A percentile compares a stretch with the other conserved stretches of the same genome.
Evolutionary conservation across 2,888 invertebrate species (phyloP).

Genomic region (Drosophila anomelani): DNA sequence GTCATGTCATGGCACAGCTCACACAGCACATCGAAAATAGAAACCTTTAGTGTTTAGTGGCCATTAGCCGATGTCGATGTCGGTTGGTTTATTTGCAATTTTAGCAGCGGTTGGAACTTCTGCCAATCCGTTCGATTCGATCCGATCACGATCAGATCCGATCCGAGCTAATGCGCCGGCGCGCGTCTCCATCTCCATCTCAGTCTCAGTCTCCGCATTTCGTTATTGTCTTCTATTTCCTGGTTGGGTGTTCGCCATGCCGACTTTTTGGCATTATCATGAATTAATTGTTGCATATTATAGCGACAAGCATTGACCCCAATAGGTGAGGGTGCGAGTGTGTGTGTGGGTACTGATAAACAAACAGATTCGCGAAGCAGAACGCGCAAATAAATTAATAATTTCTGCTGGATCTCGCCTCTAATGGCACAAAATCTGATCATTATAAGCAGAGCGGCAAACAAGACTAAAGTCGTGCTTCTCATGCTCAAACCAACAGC

Average conservation of each 20-base stretch:
- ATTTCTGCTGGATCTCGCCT: conserved; percentile 13
- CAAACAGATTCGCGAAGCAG: conserved; percentile 39
- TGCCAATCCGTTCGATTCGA: conserved; percentile 41
- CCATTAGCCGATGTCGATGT: conserved; percentile 46
- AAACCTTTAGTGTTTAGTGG: conserved; percentile 54
- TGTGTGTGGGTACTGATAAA: conserved; percentile 32
- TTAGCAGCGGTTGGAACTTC: conserved; percentile 56
- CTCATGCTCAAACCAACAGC: not conserved
- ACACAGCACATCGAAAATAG: conserved; percentile 54
- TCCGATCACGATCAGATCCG: conserved; percentile 33
- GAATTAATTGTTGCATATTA: conserved; percentile 58
- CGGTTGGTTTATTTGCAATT: conserved; percentile 63
- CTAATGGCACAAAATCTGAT: conserved; percentile 19
- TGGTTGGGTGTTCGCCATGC: conserved; percentile 61
- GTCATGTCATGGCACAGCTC: conserved; percentile 57
- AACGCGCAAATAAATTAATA: conserved; percentile 31
- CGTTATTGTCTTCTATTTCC: conserved; percentile 68
- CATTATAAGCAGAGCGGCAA: conserved; percentile 19
- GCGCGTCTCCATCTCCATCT: conserved; percentile 30
- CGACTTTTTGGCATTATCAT: conserved; percentile 55
- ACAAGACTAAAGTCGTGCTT: conserved; percentile 3
- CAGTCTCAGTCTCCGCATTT: conserved; percentile 43
- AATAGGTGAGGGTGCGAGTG: conserved; percentile 40
- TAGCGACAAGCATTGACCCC: conserved; percentile 67
- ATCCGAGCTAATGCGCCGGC: conserved; percentile 31